phyloP scores from a whole-genome alignment of 2,888 invertebrate genomes.

The Xylophagus ater region DNA sequence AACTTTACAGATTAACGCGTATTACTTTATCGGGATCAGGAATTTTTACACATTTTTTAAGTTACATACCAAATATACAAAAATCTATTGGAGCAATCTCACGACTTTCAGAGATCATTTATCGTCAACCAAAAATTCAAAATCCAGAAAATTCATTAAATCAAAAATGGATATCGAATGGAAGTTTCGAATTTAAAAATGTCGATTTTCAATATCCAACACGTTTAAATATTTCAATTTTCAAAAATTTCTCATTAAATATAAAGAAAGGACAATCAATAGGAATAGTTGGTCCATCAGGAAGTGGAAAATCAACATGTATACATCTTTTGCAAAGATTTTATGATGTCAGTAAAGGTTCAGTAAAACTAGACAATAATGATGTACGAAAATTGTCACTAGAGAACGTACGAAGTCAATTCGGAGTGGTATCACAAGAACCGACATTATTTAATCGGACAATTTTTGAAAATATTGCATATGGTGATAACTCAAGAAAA shows the following conservation, averaged over 20 bases:
- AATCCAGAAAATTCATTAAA: slow-evolving; percentile 28
- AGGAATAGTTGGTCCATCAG: slow-evolving; percentile 59
- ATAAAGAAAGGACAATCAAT: slow-evolving; percentile 54
- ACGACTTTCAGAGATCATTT: slow-evolving; percentile 48
- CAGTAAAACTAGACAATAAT: slow-evolving; percentile 46
- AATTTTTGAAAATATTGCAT: slow-evolving; percentile 81
- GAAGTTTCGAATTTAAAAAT: slow-evolving; percentile 54
- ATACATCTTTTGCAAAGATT: slow-evolving; percentile 65
- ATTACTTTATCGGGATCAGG: slow-evolving; percentile 56
- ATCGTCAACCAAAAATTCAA: slow-evolving; percentile 41
- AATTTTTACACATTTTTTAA: slow-evolving; percentile 59
- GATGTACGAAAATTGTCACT: slow-evolving; percentile 50
- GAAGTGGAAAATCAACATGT: slow-evolving; percentile 73
- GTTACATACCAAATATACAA: slow-evolving; percentile 59
- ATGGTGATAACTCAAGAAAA: slow-evolving; percentile 63
- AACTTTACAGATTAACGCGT: slow-evolving; percentile 47
- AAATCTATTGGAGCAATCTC: slow-evolving; percentile 54
- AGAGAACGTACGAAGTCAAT: slow-evolving; percentile 54
- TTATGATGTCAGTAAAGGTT: slow-evolving; percentile 51
- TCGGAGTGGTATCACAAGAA: slow-evolving; percentile 88
- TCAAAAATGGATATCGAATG: slow-evolving; percentile 38
- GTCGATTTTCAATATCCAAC: slow-evolving; percentile 63
- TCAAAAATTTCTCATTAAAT: slow-evolving; percentile 50
- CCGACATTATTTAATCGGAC: slow-evolving; percentile 79
- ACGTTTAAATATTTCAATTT: slow-evolving; percentile 51